A percentile compares a stretch with the other conserved stretches of the same genome.
Evolutionary conservation across 1,140 invertebrate genomes (phyloP).

Genomic region (Onthophagus taurus): DNA sequence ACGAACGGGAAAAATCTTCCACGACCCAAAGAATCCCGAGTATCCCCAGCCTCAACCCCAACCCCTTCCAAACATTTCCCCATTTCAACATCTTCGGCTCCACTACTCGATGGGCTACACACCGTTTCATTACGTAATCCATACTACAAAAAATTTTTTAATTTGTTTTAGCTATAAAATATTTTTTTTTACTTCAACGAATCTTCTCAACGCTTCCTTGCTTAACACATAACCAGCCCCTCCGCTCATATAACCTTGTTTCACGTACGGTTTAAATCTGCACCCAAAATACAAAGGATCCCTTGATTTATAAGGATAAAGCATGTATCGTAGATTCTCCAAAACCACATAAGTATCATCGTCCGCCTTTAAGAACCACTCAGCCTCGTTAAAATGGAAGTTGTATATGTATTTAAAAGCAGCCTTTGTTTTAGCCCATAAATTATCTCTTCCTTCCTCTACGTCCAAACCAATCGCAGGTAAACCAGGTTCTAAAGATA

Average conservation of each 20-base stretch:
- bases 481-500: slow-evolving; percentile 49
- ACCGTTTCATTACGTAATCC: slow-evolving; percentile 54
- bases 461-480: slow-evolving; percentile 66
- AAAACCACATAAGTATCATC: slow-evolving; percentile 89
- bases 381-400: slow-evolving; percentile 69
- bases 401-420: slow-evolving; percentile 85
- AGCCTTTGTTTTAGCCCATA: slow-evolving; percentile 93
- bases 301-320: slow-evolving; percentile 58
- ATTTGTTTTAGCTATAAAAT: too few species aligned
- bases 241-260: slow-evolving; percentile 91
- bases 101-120: slow-evolving; percentile 57
- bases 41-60: slow-evolving; percentile 78
- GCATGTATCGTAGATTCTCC: slow-evolving; percentile 84
- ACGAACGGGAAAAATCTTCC: slow-evolving; percentile 91
- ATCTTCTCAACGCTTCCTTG: slow-evolving; percentile 60
- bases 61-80: slow-evolving; percentile 84
- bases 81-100: slow-evolving; percentile 93
- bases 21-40: slow-evolving; percentile 70
- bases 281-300: slow-evolving; percentile 83
- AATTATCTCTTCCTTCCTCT: slow-evolving; percentile 75
- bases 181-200: slow-evolving; percentile 61
- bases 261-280: slow-evolving; percentile 78
- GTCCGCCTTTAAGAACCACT: slow-evolving; percentile 93
- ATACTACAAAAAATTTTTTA: too few species aligned
- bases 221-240: slow-evolving; percentile 90